Base-by-base conservation (phyloP, 2,113 vertebrate genomes). In the Muscicapa adusta region DNA sequence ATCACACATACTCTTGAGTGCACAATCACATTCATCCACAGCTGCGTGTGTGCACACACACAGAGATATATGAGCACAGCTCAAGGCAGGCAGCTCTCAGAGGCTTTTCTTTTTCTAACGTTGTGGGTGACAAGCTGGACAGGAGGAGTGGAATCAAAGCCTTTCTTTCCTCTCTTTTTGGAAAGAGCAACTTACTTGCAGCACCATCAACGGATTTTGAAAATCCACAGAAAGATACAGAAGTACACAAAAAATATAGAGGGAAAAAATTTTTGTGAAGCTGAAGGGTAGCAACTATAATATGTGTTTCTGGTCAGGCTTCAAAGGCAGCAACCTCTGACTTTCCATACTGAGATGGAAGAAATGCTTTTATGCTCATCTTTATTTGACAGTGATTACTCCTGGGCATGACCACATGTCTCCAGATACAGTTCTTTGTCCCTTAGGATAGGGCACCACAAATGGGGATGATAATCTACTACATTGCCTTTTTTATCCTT, bases 1-100 rank as follows among this genome's bases (percentile, higher is more conserved):
- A 95, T 95, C 91, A 95, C 91, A 93, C 80, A n/a, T 75, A 89
- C 66, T 72, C 61, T 47, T 81, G 94, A 57, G 58, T 84, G 79
- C n/a, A 43, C 92, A 71, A 57, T 93, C 86, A 12, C 89, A 68
- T 77, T 89, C 76, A 54, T 13, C 63, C 1, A 0, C 67, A 19
- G 71, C 86, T 14, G 56, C 28, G 14, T 80, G 60, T 19, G 34
- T 0, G 2, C 71, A 8, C 54, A 50, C n/a, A 25, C 42, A 1
- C 1, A 14, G 40, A 68, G 66, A 67, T 31, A 36, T 6, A 45
- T 0, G 4, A 90, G 78, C 81, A 12, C 45, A 3, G 25, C 18
- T 11, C 63, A 54, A 48, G 68, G 56, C 2, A 8, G 24, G 83
- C 67, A 73, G 42, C 50, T 7, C 47, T 20, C 2, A 2, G 25